Base-by-base conservation (phyloP, 2,888 invertebrate species). In the Tanytarsus gracilentus region DNA sequence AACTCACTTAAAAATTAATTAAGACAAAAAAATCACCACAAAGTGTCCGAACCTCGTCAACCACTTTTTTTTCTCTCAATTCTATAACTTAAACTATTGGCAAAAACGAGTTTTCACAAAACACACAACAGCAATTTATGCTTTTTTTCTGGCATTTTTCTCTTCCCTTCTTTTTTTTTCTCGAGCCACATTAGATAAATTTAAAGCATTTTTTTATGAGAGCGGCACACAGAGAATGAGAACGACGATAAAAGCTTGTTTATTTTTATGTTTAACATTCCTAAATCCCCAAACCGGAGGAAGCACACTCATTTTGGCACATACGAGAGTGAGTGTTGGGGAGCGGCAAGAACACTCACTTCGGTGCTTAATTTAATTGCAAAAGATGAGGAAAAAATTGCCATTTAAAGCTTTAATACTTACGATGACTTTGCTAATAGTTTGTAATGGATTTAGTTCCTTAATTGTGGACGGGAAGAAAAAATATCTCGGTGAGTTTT, bases 391-490 rank as follows among this genome's bases (percentile, higher is more conserved):
- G 39, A 39, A 39, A 14, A n/a, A 18, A 18, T n/a, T n/a, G n/a
- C n/a, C n/a, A n/a, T n/a, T n/a, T 29, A 30, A 51, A 51, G 30
- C n/a, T n/a, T 14, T 29, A 25, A 44, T 58, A 58, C 58, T 58
- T 58, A 58, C 58, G 58, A 58, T 58, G 58, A 58, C 58, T 58
- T 58, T 58, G 48, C 48, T 58, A 58, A 58, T 58, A 58, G 58
- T 58, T 58, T 58, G 58, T 58, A 58, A 58, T 58, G 58, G 72
- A 70, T 71, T 70, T 67, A 72, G 72, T 67, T 72, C 72, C 69
- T 73, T 74, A 67, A 73, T 69, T 67, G 73, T 70, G 69, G 72
- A 73, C 65, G 69, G 70, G 68, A 67, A 68, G 64, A 65, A 53
- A 16, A 18, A 16, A 25, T 18, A 14, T 40, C 14, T 23, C n/a